phyloP scores from a whole-genome alignment of 2,888 invertebrate genomes.

The Cristatella mucedo region DNA sequence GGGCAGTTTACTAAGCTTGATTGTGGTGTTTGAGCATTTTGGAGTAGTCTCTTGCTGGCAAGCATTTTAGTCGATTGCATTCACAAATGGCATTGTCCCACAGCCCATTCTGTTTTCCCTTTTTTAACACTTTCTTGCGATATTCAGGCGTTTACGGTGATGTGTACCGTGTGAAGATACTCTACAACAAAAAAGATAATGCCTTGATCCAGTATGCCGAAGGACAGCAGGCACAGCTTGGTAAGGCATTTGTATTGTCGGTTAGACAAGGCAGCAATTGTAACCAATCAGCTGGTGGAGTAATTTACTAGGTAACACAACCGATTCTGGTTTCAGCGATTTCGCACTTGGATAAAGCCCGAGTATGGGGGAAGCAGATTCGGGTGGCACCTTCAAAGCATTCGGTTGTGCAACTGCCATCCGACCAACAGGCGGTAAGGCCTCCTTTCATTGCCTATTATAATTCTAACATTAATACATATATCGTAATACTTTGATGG shows the following conservation, averaged over 20 bases:
- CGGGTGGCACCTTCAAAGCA: constrained; percentile 96
- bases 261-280: too few relatives aligned
- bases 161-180: constrained; percentile 13
- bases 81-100: too few relatives aligned
- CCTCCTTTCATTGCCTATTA: too few relatives aligned
- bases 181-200: constrained; percentile 13
- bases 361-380: constrained; percentile 89
- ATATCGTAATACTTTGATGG: too few relatives aligned
- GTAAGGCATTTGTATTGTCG: constrained; percentile 1
- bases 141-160: constrained; percentile 14
- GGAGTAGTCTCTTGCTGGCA: too few relatives aligned
- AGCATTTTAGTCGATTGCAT: not conserved
- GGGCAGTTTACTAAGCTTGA: too few relatives aligned
- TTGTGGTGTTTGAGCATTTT: not conserved
- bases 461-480: too few relatives aligned
- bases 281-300: too few relatives aligned
- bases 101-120: too few relatives aligned
- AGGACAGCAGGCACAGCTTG: constrained; percentile 6
- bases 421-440: constrained; percentile 79
- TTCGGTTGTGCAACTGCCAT: constrained; percentile 93
- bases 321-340: constrained; percentile 38
- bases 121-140: too few relatives aligned
- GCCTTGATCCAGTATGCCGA: constrained; percentile 13
- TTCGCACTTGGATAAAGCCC: constrained; percentile 82
- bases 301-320: too few relatives aligned